Evolutionary conservation across 2,888 invertebrate species (phyloP).

Genomic region (Nesidiocoris tenuis): DNA sequence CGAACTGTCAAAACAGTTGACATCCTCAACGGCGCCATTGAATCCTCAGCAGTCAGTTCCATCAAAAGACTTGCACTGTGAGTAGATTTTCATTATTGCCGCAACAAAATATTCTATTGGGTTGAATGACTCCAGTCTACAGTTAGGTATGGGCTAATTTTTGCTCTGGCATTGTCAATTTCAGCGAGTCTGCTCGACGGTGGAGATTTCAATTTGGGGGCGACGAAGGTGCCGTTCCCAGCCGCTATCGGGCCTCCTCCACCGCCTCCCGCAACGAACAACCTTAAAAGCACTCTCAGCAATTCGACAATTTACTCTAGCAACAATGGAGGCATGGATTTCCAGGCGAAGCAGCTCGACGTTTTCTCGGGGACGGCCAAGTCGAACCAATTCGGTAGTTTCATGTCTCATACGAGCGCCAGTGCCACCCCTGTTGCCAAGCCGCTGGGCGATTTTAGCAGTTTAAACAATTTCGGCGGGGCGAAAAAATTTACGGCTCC

Average conservation of each 20-base stretch:
- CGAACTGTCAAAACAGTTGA: conserved; percentile 33
- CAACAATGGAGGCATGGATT: not conserved
- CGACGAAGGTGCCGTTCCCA: conserved; percentile 12
- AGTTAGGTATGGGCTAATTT: too few species aligned
- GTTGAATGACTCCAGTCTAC: conserved; percentile 3
- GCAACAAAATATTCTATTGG: too few species aligned
- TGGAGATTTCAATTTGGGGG: conserved; percentile 6
- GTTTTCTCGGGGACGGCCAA: not conserved
- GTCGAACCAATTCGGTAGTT: conserved; percentile 17
- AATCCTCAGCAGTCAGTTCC: too few species aligned
- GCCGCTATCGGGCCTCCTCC: conserved; percentile 12
- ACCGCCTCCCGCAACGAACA: not conserved
- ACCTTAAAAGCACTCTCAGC: not conserved
- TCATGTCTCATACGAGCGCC: conserved; percentile 11
- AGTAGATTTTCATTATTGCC: conserved; percentile 9
- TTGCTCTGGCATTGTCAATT: not conserved
- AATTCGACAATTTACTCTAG: not conserved
- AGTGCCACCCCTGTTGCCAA: not conserved
- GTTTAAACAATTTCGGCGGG: not conserved
- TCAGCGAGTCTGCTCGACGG: conserved; percentile 24
- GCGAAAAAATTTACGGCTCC: not conserved
- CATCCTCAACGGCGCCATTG: conserved; percentile 10
- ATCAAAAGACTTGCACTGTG: conserved; percentile 19
- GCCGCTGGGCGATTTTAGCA: not conserved
- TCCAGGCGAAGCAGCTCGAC: conserved; percentile 29